A percentile compares a stretch with the other conserved stretches of the same genome.
phyloP scores from a whole-genome alignment of 2,888 invertebrate genomes.

The Blastobasis adustella region DNA sequence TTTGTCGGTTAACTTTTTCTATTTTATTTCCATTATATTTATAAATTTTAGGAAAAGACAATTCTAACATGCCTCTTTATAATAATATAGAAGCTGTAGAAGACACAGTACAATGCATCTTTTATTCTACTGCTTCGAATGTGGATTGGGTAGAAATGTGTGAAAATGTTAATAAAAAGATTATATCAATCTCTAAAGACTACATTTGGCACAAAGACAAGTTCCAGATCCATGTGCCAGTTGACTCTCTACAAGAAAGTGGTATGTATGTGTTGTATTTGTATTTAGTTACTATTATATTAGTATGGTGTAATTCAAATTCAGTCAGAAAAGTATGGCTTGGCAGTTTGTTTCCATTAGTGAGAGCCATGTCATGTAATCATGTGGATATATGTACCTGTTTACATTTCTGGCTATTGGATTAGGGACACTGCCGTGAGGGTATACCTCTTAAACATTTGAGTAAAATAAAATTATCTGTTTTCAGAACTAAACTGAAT shows the following conservation, averaged over 20 bases:
- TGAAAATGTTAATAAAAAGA: slow-evolving; percentile 42
- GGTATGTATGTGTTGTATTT: slow-evolving; percentile 23
- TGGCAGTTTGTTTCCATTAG: neutral
- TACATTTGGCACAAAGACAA: slow-evolving; percentile 63
- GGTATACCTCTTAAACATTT: no score
- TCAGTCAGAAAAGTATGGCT: neutral
- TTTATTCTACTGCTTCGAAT: slow-evolving; percentile 76
- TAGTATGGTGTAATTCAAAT: neutral
- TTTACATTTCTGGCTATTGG: no score
- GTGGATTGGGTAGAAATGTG: slow-evolving; percentile 39
- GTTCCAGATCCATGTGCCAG: slow-evolving; percentile 39
- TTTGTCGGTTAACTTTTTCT: neutral
- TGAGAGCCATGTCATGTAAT: neutral
- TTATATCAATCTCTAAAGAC: slow-evolving; percentile 56
- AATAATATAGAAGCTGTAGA: slow-evolving; percentile 47
- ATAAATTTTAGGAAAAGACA: neutral
- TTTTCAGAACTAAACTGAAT: no score
- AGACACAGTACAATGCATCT: slow-evolving; percentile 84
- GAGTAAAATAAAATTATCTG: no score
- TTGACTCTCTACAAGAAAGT: slow-evolving; percentile 18
- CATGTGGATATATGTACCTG: no score
- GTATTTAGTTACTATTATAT: neutral
- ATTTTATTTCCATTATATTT: neutral
- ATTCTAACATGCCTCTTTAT: neutral
- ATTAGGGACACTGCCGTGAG: no score